Evolutionary conservation across 2,888 invertebrate genomes (phyloP).

Genomic region (Drosophila prolongata): DNA sequence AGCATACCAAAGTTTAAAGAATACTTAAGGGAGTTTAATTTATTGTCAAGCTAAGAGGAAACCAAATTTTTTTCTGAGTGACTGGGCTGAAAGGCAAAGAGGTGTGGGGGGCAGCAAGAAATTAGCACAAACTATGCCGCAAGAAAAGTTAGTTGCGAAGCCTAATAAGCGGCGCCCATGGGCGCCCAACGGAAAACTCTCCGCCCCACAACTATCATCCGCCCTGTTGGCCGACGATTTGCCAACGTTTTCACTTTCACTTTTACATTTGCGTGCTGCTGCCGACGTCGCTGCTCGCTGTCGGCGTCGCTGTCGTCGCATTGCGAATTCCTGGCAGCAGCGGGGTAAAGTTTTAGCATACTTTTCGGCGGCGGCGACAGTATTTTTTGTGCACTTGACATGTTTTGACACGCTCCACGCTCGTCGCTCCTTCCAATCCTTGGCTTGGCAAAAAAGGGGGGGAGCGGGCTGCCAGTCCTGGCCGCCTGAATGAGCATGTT

Average conservation of each 20-base stretch:
- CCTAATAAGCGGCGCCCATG: conserved; percentile 40
- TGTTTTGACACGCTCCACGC: conserved; percentile 73
- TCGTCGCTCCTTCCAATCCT: conserved; percentile 14
- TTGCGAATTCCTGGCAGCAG: conserved; percentile 58
- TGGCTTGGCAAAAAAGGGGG: not conserved
- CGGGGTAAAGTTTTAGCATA: conserved; percentile 63
- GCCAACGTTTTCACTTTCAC: conserved; percentile 63
- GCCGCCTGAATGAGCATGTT: conserved; percentile 46
- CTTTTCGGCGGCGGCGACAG: conserved; percentile 69
- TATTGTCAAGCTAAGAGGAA: not conserved
- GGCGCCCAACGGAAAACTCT: conserved; percentile 1
- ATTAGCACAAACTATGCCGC: conserved; percentile 47
- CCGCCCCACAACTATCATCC: conserved; percentile 6
- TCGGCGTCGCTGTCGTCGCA: conserved; percentile 60
- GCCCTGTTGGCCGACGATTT: conserved; percentile 52
- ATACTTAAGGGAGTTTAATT: too few relatives aligned
- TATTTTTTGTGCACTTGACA: conserved; percentile 76
- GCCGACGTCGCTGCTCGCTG: conserved; percentile 27
- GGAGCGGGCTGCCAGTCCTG: not conserved
- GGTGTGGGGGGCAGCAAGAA: conserved; percentile 25
- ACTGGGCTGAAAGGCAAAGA: not conserved
- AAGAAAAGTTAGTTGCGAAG: conserved; percentile 42
- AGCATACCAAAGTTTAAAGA: not conserved
- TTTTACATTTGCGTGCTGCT: conserved; percentile 63
- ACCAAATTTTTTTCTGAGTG: conserved; percentile 10